Conservation (phyloP, 1,140 invertebrate genomes). For the Cotesia typhae region DNA sequence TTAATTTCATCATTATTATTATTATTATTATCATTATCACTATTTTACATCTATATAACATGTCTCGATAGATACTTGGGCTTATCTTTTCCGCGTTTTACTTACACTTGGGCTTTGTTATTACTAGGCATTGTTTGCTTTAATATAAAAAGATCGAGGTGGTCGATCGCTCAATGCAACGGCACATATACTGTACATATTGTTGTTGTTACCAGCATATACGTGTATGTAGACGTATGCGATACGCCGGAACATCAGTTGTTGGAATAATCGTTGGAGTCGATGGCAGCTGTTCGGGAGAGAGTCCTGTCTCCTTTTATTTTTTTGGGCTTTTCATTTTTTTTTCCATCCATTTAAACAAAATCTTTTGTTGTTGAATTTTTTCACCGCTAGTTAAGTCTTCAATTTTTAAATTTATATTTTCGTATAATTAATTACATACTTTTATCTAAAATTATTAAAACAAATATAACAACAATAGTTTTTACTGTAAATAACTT, state of each 20-base stretch:
- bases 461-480: no score
- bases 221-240: conserved; percentile 4
- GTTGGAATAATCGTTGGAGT: conserved; percentile 64
- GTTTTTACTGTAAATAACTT: no score
- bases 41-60: no score
- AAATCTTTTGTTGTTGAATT: conserved; percentile 28
- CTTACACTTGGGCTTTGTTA: not conserved
- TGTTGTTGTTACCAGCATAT: no score
- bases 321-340: conserved; percentile 11
- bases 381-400: not conserved
- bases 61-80: no score
- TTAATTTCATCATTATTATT: no score
- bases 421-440: not conserved
- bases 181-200: not conserved
- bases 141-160: conserved; percentile 43
- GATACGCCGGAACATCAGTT: conserved; percentile 57
- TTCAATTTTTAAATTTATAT: not conserved
- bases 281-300: conserved; percentile 60
- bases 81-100: not conserved
- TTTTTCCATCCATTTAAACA: conserved; percentile 31
- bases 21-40: no score
- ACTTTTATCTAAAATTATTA: no score
- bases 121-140: not conserved
- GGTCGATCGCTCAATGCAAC: conserved; percentile 46
- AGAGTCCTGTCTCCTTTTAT: conserved; percentile 40